Evolutionary conservation across 2,888 invertebrate genomes (phyloP), one percentile per base, ranked within the genome.

Genomic region (Syrista parreyssii): DNA sequence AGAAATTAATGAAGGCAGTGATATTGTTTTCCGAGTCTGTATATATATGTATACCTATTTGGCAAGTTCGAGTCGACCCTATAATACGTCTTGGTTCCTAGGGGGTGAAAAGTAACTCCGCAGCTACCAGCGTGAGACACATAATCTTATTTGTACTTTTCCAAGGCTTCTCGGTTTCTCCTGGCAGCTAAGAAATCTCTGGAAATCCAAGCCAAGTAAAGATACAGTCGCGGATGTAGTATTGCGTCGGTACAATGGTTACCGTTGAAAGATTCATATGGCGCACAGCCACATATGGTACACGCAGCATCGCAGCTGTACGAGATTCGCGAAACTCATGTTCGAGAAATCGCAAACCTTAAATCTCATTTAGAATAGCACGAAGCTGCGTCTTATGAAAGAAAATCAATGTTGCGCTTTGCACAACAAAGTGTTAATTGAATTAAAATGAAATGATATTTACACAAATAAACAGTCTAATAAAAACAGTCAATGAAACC

Each of bases 141-240:
- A 82, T 87, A 87, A 87, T 87, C 87, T 84, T 85, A 84, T 87
- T 87, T 87, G 84, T 84, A 84, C 84, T 85, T 82, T 84, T 75
- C 77, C 69, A 78, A 76, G 78, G 74, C 74, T 73, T 71, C 74
- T 30, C 11, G 71, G 71, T 71, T 71, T 30, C 55, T 23, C 30
- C 30, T 30, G 15, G 30, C 71, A 31, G 71, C 32, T 31, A 30
- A 12, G 31, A n/a, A 71, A 71, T 71, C 30, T 71, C 71, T 31
- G 6, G 71, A 33, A 71, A 71, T 71, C 12, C 71, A 33, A 71
- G 11, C 55, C 55, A 9, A 23, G 55, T 23, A 55, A 55, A 55
- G 23, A 55, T 55, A 55, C 55, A 55, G 6, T 23, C 55, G 23
- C 23, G 23, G 55, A 55, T 23, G 55, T 23, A 55, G 23, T 55